Evolutionary conservation across 2,797 vertebrate genomes (phyloP).

Genomic region (Salarias fasciatus): DNA sequence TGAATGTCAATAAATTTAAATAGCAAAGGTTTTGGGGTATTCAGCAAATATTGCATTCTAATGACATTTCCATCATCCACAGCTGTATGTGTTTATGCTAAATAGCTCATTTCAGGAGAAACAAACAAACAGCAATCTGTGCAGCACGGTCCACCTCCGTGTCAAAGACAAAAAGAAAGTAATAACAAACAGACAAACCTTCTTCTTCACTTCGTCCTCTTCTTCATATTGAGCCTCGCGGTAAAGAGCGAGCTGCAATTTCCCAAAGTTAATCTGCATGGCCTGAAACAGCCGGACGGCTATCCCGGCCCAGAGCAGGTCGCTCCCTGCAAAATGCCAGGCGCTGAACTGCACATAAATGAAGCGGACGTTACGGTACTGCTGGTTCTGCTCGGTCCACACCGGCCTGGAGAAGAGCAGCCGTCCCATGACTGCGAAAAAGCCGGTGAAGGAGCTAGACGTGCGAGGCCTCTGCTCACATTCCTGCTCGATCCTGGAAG

Average conservation of each 20-base stretch:
- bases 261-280: conserved; percentile 86
- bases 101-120: too few species aligned
- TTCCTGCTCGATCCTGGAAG: conserved; percentile 53
- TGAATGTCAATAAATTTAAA: too few species aligned
- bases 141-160: too few species aligned
- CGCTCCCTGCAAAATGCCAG: conserved; percentile 94
- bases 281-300: conserved; percentile 87
- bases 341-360: conserved; percentile 92
- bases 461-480: conserved; percentile 46
- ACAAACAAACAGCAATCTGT: too few species aligned
- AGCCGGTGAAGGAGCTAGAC: conserved; percentile 41
- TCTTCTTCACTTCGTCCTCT: conserved; percentile 59
- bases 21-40: too few species aligned
- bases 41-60: neutral
- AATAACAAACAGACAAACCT: conserved; percentile 48
- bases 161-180: too few species aligned
- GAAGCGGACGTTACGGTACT: conserved; percentile 82
- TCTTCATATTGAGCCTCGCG: conserved; percentile 72
- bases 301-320: conserved; percentile 93
- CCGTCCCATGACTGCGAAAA: conserved; percentile 63
- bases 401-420: conserved; percentile 89
- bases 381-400: conserved; percentile 83
- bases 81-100: too few species aligned
- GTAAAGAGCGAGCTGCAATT: conserved; percentile 86
- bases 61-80: too few species aligned